Evolutionary conservation across 1,140 invertebrate genomes (phyloP).

Genomic region (Diachasma alloeum): DNA sequence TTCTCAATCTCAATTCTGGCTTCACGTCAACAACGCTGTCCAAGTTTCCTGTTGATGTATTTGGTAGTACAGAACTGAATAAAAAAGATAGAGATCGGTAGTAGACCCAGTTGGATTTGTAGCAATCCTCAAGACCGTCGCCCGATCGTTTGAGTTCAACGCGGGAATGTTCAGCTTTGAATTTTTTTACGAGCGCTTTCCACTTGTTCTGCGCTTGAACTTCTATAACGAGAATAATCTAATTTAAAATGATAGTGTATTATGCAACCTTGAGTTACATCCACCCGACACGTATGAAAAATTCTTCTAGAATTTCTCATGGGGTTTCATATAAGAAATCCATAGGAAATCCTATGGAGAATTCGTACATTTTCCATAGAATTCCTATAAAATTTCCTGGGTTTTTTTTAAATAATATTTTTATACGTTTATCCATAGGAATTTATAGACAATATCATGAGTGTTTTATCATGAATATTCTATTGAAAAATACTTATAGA

Average conservation of each 20-base stretch:
- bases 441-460: too few species aligned
- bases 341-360: too few species aligned
- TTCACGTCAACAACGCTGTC: background rate
- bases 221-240: background rate
- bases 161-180: constrained; percentile 2
- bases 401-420: too few species aligned
- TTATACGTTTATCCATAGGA: too few species aligned
- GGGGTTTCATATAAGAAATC: too few species aligned
- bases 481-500: too few species aligned
- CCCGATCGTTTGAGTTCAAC: constrained; percentile 2
- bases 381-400: too few species aligned
- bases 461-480: too few species aligned
- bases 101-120: background rate
- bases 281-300: too few species aligned
- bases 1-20: background rate
- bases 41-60: background rate
- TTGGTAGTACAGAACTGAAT: background rate
- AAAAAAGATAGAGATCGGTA: background rate
- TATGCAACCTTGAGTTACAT: background rate
- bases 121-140: background rate
- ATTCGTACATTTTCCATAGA: too few species aligned
- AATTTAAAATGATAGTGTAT: background rate
- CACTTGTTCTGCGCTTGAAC: too few species aligned
- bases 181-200: background rate
- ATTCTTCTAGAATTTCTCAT: too few species aligned